A percentile compares a stretch with the other conserved stretches of the same genome.
Evolutionary conservation across 2,113 vertebrate genomes (phyloP).

Genomic region (Protobothrops flavoviridis): DNA sequence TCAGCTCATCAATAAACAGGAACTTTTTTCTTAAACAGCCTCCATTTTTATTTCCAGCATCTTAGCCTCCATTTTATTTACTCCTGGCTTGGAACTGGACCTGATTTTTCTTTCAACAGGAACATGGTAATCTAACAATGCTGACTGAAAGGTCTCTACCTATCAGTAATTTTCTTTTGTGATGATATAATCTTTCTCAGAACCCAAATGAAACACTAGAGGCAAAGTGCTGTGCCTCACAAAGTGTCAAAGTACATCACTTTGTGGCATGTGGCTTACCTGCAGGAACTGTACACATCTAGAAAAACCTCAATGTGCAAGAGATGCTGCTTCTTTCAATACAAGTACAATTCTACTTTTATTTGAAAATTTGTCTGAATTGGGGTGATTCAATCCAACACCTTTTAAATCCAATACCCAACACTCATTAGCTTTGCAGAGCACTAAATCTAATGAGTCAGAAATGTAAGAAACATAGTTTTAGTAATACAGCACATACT

Average conservation of each 20-base stretch:
- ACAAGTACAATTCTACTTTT: not conserved
- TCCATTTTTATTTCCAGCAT: too few relatives aligned
- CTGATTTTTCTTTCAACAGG: too few relatives aligned
- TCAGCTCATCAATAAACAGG: too few relatives aligned
- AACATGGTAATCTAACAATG: not conserved
- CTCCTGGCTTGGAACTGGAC: too few relatives aligned
- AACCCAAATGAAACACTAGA: not conserved
- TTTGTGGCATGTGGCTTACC: not conserved
- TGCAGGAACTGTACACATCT: not conserved
- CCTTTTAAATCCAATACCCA: not conserved
- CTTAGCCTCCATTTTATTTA: too few relatives aligned
- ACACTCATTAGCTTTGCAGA: not conserved
- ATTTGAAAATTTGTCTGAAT: not conserved
- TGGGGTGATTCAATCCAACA: not conserved
- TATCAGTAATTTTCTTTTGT: not conserved
- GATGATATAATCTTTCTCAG: not conserved
- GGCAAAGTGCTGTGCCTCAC: not conserved
- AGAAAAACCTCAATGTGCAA: not conserved
- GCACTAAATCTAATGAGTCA: not conserved
- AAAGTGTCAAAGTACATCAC: not conserved
- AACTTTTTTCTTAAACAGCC: too few relatives aligned
- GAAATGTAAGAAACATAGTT: not conserved
- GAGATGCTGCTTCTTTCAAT: not conserved
- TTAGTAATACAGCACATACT: not conserved
- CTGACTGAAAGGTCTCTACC: not conserved